phyloP scores from a whole-genome alignment of 2,888 invertebrate genomes.

The Zeuzera pyrina region DNA sequence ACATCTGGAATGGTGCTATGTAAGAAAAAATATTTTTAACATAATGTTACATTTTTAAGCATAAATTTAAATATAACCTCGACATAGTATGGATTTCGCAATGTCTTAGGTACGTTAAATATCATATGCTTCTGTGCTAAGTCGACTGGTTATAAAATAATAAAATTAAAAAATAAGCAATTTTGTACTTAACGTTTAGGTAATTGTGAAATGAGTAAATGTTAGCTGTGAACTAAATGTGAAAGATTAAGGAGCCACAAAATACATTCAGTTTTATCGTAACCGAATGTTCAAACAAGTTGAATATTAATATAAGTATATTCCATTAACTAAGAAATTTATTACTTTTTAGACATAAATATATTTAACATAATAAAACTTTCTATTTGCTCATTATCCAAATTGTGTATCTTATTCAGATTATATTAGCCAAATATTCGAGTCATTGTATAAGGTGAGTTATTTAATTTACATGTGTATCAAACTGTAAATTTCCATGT shows the following conservation, averaged over 20 bases:
- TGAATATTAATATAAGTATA: constrained; percentile 65
- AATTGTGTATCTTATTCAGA: constrained; percentile 52
- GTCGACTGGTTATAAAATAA: not conserved
- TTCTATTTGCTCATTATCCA: constrained; percentile 66
- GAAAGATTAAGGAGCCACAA: too few species aligned
- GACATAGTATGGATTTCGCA: too few species aligned
- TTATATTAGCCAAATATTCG: constrained; percentile 53
- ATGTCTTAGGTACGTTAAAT: not conserved
- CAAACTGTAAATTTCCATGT: constrained; percentile 8
- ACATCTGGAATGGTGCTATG: constrained; percentile 60
- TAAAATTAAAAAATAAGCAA: not conserved
- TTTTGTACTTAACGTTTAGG: too few species aligned
- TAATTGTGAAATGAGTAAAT: too few species aligned
- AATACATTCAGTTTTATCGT: too few species aligned
- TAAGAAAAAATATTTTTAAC: constrained; percentile 21
- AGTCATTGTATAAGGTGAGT: constrained; percentile 14
- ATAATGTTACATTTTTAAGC: constrained; percentile 29
- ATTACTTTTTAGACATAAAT: constrained; percentile 53
- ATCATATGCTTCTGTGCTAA: not conserved
- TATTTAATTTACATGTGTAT: not conserved
- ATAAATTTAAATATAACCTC: too few species aligned
- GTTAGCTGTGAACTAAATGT: too few species aligned
- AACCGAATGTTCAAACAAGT: too few species aligned
- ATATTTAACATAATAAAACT: constrained; percentile 45
- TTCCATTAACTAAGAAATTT: constrained; percentile 68